phyloP scores from a whole-genome alignment of 1,140 invertebrate species.

The Pinna nobilis region DNA sequence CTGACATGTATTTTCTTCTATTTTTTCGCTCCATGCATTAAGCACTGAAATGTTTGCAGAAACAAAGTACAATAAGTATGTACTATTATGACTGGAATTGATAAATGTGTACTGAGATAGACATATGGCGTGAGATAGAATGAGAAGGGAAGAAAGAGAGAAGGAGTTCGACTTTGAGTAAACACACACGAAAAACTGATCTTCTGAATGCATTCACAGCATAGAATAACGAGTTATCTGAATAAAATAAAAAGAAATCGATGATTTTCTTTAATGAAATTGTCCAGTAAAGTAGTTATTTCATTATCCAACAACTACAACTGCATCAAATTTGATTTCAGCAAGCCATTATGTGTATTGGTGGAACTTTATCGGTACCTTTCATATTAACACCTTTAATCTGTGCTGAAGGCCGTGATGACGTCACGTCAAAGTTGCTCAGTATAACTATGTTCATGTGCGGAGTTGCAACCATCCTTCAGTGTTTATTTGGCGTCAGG shows the following conservation, averaged over 20 bases:
- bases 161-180: too few species aligned
- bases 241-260: neutral
- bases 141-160: too few species aligned
- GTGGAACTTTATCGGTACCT: slow-evolving; percentile 49
- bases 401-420: slow-evolving; percentile 73
- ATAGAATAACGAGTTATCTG: neutral
- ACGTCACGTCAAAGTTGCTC: slow-evolving; percentile 50
- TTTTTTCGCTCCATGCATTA: too few species aligned
- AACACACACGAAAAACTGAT: too few species aligned
- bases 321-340: slow-evolving; percentile 82
- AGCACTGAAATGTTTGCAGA: too few species aligned
- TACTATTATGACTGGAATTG: too few species aligned
- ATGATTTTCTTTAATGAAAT: neutral
- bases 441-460: slow-evolving; percentile 60
- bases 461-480: slow-evolving; percentile 87
- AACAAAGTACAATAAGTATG: too few species aligned
- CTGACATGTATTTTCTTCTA: too few species aligned
- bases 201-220: too few species aligned
- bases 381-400: slow-evolving; percentile 50
- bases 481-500: slow-evolving; percentile 87
- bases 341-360: slow-evolving; percentile 62
- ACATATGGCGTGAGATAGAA: too few species aligned
- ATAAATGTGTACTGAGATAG: too few species aligned
- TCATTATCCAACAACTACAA: neutral
- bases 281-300: neutral